Percentiles rank a stretch among this genome's conserved stretches.
phyloP scores from a whole-genome alignment of 2,797 vertebrate species.

The Enteromius unitaeniatus region DNA sequence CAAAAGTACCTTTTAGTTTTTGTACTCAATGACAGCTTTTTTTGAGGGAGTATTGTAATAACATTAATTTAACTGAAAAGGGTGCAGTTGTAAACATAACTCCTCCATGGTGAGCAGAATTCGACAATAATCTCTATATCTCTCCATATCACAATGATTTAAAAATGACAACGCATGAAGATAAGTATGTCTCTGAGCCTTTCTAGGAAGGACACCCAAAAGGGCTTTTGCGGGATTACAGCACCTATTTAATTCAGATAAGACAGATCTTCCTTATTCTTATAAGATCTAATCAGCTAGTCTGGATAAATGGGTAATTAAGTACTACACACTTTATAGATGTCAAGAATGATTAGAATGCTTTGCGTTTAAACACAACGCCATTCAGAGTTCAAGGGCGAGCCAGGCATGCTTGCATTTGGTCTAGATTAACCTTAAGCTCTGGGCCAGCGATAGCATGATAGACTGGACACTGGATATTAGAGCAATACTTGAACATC shows the following conservation, averaged over 20 bases:
- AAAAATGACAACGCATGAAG: not conserved
- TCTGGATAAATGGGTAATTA: constrained; percentile 26
- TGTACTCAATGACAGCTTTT: not conserved
- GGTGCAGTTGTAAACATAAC: not conserved
- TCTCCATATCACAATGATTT: not conserved
- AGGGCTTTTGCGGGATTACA: constrained; percentile 26
- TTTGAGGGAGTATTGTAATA: not conserved
- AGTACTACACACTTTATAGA: not conserved
- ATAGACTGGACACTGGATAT: not conserved
- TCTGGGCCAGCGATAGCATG: not conserved
- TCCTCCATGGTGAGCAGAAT: not conserved
- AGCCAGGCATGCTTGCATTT: constrained; percentile 7
- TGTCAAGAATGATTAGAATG: constrained; percentile 15
- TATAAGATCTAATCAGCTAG: constrained; percentile 7
- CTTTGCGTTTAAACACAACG: not conserved
- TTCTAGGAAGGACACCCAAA: constrained; percentile 24
- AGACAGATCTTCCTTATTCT: constrained; percentile 28
- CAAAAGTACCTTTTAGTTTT: not conserved
- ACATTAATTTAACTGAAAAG: not conserved
- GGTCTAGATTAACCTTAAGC: constrained; percentile 40
- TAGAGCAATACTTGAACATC: too few species aligned
- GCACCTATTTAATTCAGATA: constrained; percentile 21
- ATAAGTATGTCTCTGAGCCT: constrained; percentile 11
- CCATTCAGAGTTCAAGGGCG: constrained; percentile 26
- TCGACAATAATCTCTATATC: not conserved